Conservation (phyloP, 2,888 invertebrate genomes). For the Abrostola tripartita region DNA sequence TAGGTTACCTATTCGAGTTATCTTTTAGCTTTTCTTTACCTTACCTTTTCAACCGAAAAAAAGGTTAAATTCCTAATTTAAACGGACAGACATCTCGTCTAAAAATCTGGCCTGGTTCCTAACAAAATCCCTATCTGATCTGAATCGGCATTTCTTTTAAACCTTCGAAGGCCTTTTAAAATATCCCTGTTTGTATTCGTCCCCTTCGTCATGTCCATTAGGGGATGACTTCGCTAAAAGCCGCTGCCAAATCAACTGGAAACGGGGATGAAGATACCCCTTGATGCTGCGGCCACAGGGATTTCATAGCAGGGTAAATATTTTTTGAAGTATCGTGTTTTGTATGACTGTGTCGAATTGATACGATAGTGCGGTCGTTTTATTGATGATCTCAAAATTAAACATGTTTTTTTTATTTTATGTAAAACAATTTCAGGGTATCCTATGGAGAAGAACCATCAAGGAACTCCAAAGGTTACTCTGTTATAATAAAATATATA, state of each 20-base stretch:
- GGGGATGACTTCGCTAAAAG: conserved; percentile 58
- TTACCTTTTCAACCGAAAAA: conserved; percentile 2
- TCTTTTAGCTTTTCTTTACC: no score
- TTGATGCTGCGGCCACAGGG: conserved; percentile 34
- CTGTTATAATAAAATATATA: no score
- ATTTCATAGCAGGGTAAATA: conserved; percentile 45
- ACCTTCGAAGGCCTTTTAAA: conserved; percentile 45
- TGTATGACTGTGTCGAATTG: conserved; percentile 10
- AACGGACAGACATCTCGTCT: conserved; percentile 21
- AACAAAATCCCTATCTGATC: conserved; percentile 34
- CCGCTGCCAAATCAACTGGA: conserved; percentile 64
- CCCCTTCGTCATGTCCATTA: conserved; percentile 59
- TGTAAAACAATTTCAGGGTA: no score
- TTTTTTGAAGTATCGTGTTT: conserved; percentile 33
- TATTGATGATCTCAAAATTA: no score
- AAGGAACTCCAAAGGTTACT: no score
- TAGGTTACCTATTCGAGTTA: no score
- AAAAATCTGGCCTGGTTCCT: conserved; percentile 39
- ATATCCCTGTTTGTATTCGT: conserved; percentile 36
- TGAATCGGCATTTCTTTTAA: conserved; percentile 47
- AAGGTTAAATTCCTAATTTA: conserved; percentile 5
- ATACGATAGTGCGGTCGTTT: no score
- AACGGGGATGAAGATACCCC: conserved; percentile 46
- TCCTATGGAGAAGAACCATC: no score
- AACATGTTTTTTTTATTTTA: no score